These are phyloP conservation scores for Cromileptes altivelis DNA, from an alignment of 2,113 vertebrate genomes.

Conservation along the genomic window DNA sequence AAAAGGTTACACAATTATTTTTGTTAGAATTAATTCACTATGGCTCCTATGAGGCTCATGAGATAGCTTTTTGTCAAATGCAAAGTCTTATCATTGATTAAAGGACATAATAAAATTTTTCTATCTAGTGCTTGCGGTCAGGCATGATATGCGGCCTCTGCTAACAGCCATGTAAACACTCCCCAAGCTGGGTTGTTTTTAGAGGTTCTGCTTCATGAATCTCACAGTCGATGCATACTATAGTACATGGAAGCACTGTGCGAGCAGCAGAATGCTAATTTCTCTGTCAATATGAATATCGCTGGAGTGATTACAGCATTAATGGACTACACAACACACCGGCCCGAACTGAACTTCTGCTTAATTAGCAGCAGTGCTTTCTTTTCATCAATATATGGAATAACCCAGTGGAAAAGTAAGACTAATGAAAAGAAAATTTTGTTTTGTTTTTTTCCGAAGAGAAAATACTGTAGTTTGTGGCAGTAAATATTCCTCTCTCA, in stretches of 20 bases:
- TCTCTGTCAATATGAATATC: neutral
- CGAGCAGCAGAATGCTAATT: slow-evolving; percentile 3
- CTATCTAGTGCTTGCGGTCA: neutral
- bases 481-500: neutral
- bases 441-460: neutral
- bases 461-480: neutral
- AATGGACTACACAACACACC: slow-evolving; percentile 1
- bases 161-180: slow-evolving; percentile 38
- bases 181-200: slow-evolving; percentile 1
- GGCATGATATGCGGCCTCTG: slow-evolving; percentile 6
- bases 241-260: slow-evolving; percentile 10
- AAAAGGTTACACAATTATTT: too few relatives aligned
- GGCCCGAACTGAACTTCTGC: neutral
- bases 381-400: neutral
- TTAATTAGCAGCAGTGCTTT: slow-evolving; percentile 8
- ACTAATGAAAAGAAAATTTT: neutral
- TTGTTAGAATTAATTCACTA: neutral
- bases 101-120: neutral
- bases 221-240: slow-evolving; percentile 3
- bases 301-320: slow-evolving; percentile 8
- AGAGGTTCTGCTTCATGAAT: slow-evolving; percentile 35
- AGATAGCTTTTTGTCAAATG: neutral
- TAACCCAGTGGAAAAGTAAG: neutral
- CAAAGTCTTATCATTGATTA: neutral
- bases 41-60: neutral